phyloP scores from a whole-genome alignment of 2,888 invertebrate genomes.

The Carterocephalus palaemon region DNA sequence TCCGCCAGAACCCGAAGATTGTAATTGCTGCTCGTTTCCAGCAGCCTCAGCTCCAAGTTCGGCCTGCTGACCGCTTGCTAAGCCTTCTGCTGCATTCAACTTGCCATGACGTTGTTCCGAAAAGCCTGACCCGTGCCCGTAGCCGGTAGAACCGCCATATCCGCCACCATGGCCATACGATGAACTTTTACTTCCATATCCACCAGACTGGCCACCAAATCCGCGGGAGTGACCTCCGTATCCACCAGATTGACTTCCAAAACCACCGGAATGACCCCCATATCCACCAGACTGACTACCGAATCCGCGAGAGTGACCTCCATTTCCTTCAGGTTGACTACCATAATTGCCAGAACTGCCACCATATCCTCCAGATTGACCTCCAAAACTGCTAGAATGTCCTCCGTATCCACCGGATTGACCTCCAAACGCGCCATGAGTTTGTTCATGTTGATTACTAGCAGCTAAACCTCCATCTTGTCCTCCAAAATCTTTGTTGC shows the following conservation, averaged over 20 bases:
- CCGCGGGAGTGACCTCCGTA: conserved; percentile 8
- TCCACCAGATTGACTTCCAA: not conserved
- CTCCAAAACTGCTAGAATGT: conserved; percentile 17
- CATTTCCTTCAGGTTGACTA: not conserved
- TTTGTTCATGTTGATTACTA: too few relatives aligned
- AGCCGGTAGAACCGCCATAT: conserved; percentile 10
- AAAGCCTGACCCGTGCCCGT: too few relatives aligned
- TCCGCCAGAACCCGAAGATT: conserved; percentile 1
- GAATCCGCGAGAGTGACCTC: not conserved
- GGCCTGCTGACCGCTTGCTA: too few relatives aligned
- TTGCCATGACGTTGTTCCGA: too few relatives aligned
- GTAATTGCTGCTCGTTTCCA: too few relatives aligned
- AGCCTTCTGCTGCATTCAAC: too few relatives aligned
- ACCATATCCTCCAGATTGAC: conserved; percentile 19
- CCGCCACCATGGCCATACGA: conserved; percentile 11
- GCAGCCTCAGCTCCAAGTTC: too few relatives aligned
- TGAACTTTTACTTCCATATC: not conserved
- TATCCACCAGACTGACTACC: not conserved
- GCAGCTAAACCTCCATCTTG: too few relatives aligned
- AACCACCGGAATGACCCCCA: not conserved
- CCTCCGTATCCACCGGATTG: conserved; percentile 15
- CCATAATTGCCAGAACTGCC: conserved; percentile 2
- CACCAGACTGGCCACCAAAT: conserved; percentile 19
- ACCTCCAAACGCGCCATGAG: conserved; percentile 10
- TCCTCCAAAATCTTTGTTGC: not conserved